A percentile compares a stretch with the other conserved stretches of the same genome.
phyloP scores from a whole-genome alignment of 2,888 invertebrate species.

The Branchinecta sandiegonensis region DNA sequence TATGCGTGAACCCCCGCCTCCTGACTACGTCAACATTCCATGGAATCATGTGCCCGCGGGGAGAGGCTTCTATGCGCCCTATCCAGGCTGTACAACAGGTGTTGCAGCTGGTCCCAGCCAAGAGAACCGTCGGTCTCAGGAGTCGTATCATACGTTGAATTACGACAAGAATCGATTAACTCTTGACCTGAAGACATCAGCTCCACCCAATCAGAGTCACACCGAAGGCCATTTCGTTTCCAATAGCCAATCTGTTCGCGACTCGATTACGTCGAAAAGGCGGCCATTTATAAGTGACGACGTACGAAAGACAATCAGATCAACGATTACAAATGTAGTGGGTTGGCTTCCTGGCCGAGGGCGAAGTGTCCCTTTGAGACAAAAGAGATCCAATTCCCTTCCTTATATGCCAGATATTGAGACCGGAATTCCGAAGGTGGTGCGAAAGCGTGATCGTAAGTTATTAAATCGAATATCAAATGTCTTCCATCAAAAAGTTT shows the following conservation, averaged over 20 bases:
- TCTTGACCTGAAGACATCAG: not conserved
- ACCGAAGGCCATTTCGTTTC: not conserved
- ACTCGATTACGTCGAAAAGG: constrained; percentile 8
- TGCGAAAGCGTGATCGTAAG: not conserved
- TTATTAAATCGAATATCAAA: not conserved
- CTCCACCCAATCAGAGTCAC: not conserved
- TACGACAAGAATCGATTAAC: constrained; percentile 12
- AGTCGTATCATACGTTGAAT: constrained; percentile 11
- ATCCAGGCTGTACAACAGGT: too few relatives aligned
- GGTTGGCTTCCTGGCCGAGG: constrained; percentile 4
- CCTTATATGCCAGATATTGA: not conserved
- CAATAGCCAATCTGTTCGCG: not conserved
- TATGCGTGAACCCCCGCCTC: not conserved
- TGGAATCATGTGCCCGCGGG: not conserved
- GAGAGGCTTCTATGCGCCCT: too few relatives aligned
- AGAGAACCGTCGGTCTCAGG: not conserved
- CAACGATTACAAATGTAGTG: not conserved
- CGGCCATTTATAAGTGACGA: not conserved
- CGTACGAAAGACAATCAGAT: constrained; percentile 1
- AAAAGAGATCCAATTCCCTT: not conserved
- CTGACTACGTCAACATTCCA: not conserved
- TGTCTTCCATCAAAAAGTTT: not conserved
- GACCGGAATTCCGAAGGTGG: not conserved
- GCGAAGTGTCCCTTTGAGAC: not conserved
- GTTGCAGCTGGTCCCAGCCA: not conserved